Evolutionary conservation across 1,140 invertebrate species (phyloP), one percentile per base, ranked within the genome.

Genomic region (Diorhabda carinulata): DNA sequence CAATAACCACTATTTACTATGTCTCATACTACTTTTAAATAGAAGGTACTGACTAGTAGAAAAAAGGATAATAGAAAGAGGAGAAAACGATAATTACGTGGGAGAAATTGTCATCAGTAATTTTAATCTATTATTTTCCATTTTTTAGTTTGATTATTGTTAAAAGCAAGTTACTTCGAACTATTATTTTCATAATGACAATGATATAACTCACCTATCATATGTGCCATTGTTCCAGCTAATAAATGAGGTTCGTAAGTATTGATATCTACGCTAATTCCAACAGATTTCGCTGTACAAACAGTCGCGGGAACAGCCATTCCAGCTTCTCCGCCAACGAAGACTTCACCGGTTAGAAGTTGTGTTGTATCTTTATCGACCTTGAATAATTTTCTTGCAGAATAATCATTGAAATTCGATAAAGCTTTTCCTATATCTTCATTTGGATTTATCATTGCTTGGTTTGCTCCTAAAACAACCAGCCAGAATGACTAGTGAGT

Each of bases 201-300:
- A 52, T 8, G 0, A 52, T 52, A 8, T 52, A 52, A 52, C 58
- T 42, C 40, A 64, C 63, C 73, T 40, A 74, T 74, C 73, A 74
- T 74, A 52, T 74, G 73, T 10, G 73, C 73, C 73, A 74, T 74
- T 40, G 73, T 74, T 47, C 73, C 93, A 2, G 95, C 96, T 10
- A 96, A 84, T 9, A 98, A 87, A 83, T 98, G 95, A 1, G 94
- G 95, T 80, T 98, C 94, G 81, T 97, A 96, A 1, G 92, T 89
- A 81, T 95, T 95, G 47, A 94, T 88, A 83, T 96, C 95, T 74
- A 95, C 92, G 76, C 91, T 95, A 73, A 98, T 93, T 68, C 94
- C 95, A 3, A 97, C 91, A 2, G 95, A 91, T 81, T 93, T 94
- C 3, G 90, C 84, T 9, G 92, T 96, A 83, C 96, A 98, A 68